These are phyloP conservation scores for Lucinisca nassula DNA, from an alignment of 2,888 invertebrate genomes.

Conservation along the genomic window DNA sequence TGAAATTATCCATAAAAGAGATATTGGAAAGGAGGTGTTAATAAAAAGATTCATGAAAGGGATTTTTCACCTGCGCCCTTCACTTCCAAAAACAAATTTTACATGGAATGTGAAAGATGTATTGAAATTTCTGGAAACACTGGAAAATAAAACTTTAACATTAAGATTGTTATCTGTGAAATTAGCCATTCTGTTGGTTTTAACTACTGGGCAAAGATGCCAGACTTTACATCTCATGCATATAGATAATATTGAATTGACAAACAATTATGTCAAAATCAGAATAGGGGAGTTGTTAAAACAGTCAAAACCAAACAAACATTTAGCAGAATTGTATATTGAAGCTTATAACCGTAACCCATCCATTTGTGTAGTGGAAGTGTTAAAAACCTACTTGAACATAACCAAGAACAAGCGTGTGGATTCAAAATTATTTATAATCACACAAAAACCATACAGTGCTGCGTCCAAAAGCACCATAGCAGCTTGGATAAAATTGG, in stretches of 20 bases:
- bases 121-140: neutral
- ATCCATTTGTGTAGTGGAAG: neutral
- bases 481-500: neutral
- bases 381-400: neutral
- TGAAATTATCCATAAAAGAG: neutral
- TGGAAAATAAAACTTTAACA: neutral
- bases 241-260: neutral
- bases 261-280: neutral
- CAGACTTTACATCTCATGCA: neutral
- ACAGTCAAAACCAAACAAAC: neutral
- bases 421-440: neutral
- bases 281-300: neutral
- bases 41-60: constrained; percentile 28
- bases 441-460: neutral
- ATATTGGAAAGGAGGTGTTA: neutral
- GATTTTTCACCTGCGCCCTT: neutral
- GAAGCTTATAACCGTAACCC: neutral
- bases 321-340: no score
- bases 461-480: neutral
- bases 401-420: neutral
- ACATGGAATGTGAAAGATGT: constrained; percentile 17
- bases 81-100: neutral
- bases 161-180: neutral
- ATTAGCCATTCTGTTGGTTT: neutral
- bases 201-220: neutral